Evolutionary conservation across 2,888 invertebrate genomes (phyloP).

Genomic region (Ophion obscuratus): DNA sequence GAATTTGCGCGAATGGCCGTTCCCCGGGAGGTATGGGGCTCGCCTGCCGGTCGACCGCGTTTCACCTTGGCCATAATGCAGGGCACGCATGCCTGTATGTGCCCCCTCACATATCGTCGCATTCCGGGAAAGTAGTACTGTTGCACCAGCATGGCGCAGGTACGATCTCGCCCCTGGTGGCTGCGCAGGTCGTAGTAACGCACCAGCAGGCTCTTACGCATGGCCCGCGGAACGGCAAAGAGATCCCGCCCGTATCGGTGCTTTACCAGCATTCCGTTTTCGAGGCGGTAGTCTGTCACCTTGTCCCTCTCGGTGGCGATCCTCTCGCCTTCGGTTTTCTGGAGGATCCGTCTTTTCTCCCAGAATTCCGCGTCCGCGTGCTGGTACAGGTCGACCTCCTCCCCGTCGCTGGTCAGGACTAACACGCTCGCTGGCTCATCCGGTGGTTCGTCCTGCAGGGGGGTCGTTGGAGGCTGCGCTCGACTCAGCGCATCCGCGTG

Average conservation of each 20-base stretch:
- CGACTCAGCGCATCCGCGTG: constrained; percentile 69
- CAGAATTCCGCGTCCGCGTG: too few species aligned
- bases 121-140: constrained; percentile 70
- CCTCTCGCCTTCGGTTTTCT: neutral
- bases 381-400: neutral
- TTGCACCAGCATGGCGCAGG: constrained; percentile 45
- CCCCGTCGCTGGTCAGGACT: constrained; percentile 12
- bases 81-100: constrained; percentile 69
- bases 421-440: neutral
- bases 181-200: constrained; percentile 67
- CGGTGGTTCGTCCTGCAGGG: neutral
- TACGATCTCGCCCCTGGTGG: constrained; percentile 69
- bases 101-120: constrained; percentile 63
- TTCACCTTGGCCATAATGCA: constrained; percentile 65
- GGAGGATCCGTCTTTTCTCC: neutral
- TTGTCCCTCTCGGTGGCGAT: neutral
- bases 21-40: constrained; percentile 71
- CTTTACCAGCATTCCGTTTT: constrained; percentile 18
- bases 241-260: constrained; percentile 26
- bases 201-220: constrained; percentile 59
- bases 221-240: constrained; percentile 40
- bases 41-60: constrained; percentile 67
- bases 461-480: constrained; percentile 33
- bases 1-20: constrained; percentile 69
- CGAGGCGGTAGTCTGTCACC: constrained; percentile 4